Evolutionary conservation across 2,888 invertebrate genomes (phyloP).

Genomic region (Micoletzkya japonica): DNA sequence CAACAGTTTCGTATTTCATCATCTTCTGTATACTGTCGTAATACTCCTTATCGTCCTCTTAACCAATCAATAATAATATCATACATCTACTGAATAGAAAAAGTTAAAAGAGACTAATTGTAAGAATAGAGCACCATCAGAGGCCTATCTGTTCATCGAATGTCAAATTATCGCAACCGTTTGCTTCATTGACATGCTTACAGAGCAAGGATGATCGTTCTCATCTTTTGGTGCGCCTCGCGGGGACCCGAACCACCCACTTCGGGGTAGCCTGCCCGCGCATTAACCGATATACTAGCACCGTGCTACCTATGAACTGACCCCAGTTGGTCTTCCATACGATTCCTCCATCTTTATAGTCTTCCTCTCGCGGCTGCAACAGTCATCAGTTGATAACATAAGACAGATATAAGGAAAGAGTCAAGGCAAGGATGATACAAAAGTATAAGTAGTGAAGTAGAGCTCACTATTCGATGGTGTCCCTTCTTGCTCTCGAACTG

Average conservation of each 20-base stretch:
- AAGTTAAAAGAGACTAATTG: background rate
- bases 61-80: background rate
- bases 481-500: conserved; percentile 34
- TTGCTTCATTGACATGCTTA: background rate
- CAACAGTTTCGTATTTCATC: background rate
- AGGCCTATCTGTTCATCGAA: background rate
- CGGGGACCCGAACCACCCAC: background rate
- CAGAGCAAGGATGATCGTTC: conserved; percentile 1
- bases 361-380: background rate
- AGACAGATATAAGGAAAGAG: too few species aligned
- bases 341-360: conserved; percentile 1
- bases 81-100: background rate
- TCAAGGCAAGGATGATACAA: too few species aligned
- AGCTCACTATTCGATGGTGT: conserved; percentile 25
- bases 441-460: too few species aligned
- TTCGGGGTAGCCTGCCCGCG: background rate
- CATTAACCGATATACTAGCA: background rate
- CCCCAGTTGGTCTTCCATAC: conserved; percentile 3
- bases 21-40: background rate
- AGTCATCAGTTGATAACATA: background rate
- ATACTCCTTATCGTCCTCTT: conserved; percentile 2
- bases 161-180: too few species aligned
- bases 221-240: background rate
- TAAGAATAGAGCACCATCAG: background rate
- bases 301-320: background rate